These are phyloP conservation scores for Otus sunia DNA, from an alignment of 2,113 vertebrate genomes.

Conservation along the genomic window DNA sequence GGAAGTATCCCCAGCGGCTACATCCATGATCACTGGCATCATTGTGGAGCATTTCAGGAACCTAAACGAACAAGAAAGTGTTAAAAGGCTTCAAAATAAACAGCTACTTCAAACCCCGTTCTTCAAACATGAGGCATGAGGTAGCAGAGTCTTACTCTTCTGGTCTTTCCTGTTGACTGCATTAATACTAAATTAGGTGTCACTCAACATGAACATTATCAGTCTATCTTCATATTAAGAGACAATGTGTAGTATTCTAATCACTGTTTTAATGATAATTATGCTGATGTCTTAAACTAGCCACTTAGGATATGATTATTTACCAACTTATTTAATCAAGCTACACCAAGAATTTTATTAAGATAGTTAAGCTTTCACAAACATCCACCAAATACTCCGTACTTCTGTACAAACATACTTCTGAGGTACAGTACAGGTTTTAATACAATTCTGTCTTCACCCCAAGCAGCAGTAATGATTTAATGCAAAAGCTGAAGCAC, in stretches of 20 bases:
- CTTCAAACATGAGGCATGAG: background rate
- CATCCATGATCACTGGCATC: slow-evolving; percentile 94
- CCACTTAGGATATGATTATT: background rate
- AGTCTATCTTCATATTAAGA: background rate
- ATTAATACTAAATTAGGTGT: background rate
- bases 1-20: slow-evolving; percentile 94
- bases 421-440: background rate
- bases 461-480: background rate
- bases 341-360: background rate
- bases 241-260: background rate
- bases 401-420: background rate
- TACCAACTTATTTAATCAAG: background rate
- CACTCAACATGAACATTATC: background rate
- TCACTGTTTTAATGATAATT: background rate
- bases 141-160: background rate
- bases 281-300: background rate
- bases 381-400: background rate
- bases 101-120: background rate
- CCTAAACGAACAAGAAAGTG: slow-evolving; percentile 68
- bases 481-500: background rate
- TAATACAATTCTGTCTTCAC: background rate
- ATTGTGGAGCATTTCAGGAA: slow-evolving; percentile 97
- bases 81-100: background rate
- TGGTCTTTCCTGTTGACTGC: background rate
- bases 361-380: rapidly evolving